Conservation (phyloP, 2,113 vertebrate genomes). For the Gavialis gangeticus region DNA sequence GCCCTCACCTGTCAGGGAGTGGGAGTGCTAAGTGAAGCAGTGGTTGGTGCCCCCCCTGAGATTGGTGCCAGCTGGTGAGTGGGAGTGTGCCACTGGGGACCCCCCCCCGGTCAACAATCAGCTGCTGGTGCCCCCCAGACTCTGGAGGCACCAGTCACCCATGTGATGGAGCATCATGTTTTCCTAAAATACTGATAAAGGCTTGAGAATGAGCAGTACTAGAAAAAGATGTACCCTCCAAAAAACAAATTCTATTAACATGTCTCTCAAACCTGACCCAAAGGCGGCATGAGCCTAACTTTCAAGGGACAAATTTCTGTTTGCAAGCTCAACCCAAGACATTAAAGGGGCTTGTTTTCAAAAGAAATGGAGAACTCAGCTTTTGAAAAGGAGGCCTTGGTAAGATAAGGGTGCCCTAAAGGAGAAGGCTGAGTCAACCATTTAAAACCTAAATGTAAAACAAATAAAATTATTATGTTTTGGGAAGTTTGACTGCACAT, state of each 20-base stretch:
- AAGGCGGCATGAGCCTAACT: neutral
- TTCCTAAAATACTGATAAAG: neutral
- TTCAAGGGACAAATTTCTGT: neutral
- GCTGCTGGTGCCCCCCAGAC: too few species aligned
- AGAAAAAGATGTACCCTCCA: neutral
- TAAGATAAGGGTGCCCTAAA: neutral
- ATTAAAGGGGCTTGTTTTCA: neutral
- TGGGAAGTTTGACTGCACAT: neutral
- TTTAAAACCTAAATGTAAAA: neutral
- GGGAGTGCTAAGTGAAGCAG: too few species aligned
- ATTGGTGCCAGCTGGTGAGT: too few species aligned
- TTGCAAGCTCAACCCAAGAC: neutral
- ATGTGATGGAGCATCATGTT: accelerated
- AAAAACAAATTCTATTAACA: neutral
- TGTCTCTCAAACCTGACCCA: neutral
- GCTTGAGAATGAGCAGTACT: neutral
- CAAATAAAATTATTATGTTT: constrained; percentile 40
- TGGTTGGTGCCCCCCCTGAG: too few species aligned
- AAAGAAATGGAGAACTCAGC: neutral
- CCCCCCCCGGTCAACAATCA: too few species aligned
- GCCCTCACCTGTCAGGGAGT: too few species aligned
- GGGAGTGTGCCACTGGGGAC: too few species aligned
- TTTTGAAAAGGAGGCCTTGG: neutral
- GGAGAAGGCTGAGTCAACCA: too few species aligned
- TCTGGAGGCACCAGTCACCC: too few species aligned